Evolutionary conservation across 64 coral and sea anemone species (phyloP).

Genomic region (Montipora efflorescens): DNA sequence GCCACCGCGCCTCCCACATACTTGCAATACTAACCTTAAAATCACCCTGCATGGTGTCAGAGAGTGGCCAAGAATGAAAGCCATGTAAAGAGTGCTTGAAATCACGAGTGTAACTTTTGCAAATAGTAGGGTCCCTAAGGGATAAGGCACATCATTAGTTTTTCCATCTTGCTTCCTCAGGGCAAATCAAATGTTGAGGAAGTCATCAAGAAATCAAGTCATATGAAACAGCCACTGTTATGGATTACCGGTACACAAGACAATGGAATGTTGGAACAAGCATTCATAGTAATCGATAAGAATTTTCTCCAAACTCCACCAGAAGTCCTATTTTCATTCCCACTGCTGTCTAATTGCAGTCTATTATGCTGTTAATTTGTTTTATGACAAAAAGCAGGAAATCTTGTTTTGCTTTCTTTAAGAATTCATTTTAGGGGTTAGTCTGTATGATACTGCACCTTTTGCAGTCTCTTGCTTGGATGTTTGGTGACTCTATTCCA

Average conservation of each 20-base stretch:
- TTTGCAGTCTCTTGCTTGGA: not conserved
- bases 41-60: too few species aligned
- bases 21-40: too few species aligned
- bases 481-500: too few species aligned
- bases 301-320: not conserved
- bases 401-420: not conserved
- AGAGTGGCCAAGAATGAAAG: too few species aligned
- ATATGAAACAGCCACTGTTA: not conserved
- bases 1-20: too few species aligned
- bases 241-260: not conserved
- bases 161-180: not conserved
- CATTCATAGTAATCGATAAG: not conserved
- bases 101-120: not conserved
- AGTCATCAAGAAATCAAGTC: not conserved
- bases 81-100: too few species aligned
- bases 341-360: not conserved
- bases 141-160: not conserved
- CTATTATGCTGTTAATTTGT: constrained; percentile 6
- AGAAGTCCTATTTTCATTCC: not conserved
- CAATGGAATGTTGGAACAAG: not conserved
- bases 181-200: not conserved
- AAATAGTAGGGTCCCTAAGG: not conserved
- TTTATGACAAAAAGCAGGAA: constrained; percentile 4
- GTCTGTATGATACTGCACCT: not conserved
- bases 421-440: not conserved